phyloP scores from a whole-genome alignment of 2,888 invertebrate genomes.

The Thymelicus sylvestris region DNA sequence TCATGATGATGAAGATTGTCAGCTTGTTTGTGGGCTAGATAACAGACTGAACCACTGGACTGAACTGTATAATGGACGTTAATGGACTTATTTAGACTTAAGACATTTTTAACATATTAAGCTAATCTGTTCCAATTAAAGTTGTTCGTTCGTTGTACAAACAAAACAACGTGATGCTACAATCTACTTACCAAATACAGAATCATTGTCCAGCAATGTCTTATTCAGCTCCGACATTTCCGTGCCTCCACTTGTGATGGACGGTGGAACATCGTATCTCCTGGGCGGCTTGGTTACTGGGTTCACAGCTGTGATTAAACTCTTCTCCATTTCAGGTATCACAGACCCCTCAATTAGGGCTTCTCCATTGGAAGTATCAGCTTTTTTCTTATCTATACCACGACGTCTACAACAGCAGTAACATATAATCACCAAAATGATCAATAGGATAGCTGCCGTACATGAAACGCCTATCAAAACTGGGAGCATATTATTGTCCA shows the following conservation, averaged over 20 bases:
- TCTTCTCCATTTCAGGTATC: slow-evolving; percentile 93
- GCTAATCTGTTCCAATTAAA: too few relatives aligned
- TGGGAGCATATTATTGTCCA: slow-evolving; percentile 83
- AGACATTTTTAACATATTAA: too few relatives aligned
- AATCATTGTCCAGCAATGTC: slow-evolving; percentile 92
- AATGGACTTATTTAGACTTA: too few relatives aligned
- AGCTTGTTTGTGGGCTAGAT: too few relatives aligned
- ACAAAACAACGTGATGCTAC: slow-evolving; percentile 52
- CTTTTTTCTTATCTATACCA: slow-evolving; percentile 85
- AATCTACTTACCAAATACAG: slow-evolving; percentile 88
- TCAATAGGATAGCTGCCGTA: slow-evolving; percentile 78
- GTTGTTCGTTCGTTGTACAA: background rate
- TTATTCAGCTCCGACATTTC: slow-evolving; percentile 93
- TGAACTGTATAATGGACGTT: too few relatives aligned
- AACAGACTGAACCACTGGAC: too few relatives aligned
- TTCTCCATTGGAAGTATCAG: slow-evolving; percentile 86
- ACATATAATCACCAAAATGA: slow-evolving; percentile 79
- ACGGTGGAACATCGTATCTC: slow-evolving; percentile 89
- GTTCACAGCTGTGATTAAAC: slow-evolving; percentile 92
- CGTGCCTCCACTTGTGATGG: slow-evolving; percentile 89
- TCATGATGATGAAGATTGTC: too few relatives aligned
- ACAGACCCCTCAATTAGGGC: slow-evolving; percentile 90
- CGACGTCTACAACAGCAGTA: slow-evolving; percentile 84
- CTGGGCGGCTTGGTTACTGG: slow-evolving; percentile 93
- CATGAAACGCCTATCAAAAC: slow-evolving; percentile 81